Base-by-base conservation (phyloP, 2,888 invertebrate species). In the Brachyopa scutellaris region DNA sequence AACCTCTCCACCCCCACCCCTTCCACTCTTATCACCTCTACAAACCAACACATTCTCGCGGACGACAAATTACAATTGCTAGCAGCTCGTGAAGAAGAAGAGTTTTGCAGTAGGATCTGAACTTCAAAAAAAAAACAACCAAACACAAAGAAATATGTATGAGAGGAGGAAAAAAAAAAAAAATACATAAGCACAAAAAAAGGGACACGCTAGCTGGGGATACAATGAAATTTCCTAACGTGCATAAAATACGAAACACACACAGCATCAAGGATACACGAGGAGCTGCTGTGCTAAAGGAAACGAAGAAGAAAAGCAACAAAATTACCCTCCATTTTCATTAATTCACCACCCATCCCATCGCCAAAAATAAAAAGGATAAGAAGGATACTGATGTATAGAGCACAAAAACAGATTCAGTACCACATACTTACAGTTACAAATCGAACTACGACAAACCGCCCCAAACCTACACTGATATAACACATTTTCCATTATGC, bases 171-270 rank as follows among this genome's bases (percentile, higher is more conserved):
- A 59, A 47, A n/a, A n/a, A 29, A 26, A 40, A 67, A 49, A 59
- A 66, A 21, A 29, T 26, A 26, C 26, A 17, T 40, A 45, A 17
- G 2, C 33, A 45, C 8, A 15, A 55, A 62, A 62, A 57, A 51
- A 57, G 36, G 36, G 33, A 78, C 66, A 51, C 13, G 29, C 59
- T 45, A 57, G 73, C 73, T 57, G n/a, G 47, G 47, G 62, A 80
- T 80, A 82, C 82, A 72, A 77, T 82, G 77, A 77, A 77, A 82
- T 77, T 82, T 82, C 61, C 70, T 61, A 82, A 82, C 82, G 77
- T 82, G 70, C 82, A 82, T 72, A 66, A 77, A 72, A 82, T 77
- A 82, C 82, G 45, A 72, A 61, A 70, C 53, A 67, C 47, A 82
- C 42, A 42, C 53, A 82, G 59, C 76, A 74, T 80, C 73, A 62